Percentiles rank a stretch among this genome's conserved stretches.
Conservation (phyloP, 2,888 invertebrate genomes). For the Lasioglossum figueresi region DNA sequence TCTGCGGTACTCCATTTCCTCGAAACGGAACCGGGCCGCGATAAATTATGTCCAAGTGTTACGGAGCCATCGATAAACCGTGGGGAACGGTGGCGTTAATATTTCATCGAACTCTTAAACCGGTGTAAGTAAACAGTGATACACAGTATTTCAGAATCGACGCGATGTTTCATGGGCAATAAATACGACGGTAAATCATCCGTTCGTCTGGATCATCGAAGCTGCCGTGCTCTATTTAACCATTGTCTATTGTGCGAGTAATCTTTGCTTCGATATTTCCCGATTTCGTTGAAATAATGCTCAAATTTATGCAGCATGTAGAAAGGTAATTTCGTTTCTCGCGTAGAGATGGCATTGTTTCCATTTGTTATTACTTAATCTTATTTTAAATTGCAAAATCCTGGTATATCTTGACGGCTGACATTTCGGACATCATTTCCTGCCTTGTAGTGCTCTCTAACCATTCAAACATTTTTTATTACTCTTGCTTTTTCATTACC, state of each 20-base stretch:
- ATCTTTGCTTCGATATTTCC: background rate
- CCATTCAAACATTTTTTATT: too few relatives aligned
- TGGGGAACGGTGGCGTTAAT: constrained; percentile 15
- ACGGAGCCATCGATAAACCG: constrained; percentile 38
- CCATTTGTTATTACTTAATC: too few relatives aligned
- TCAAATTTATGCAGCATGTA: background rate
- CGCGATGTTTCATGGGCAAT: background rate
- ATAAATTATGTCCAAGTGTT: constrained; percentile 39
- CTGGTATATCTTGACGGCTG: too few relatives aligned
- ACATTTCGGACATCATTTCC: too few relatives aligned
- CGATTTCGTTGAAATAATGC: background rate
- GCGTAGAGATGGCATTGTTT: too few relatives aligned
- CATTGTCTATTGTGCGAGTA: background rate
- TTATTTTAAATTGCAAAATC: too few relatives aligned
- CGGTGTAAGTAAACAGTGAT: constrained; percentile 11
- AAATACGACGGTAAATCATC: background rate
- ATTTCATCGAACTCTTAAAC: constrained; percentile 21
- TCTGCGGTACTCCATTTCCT: background rate
- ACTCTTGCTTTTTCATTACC: too few relatives aligned
- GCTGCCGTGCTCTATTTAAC: background rate
- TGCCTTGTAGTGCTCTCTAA: too few relatives aligned
- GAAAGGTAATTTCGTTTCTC: too few relatives aligned
- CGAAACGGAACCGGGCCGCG: constrained; percentile 39
- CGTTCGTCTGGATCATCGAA: background rate
- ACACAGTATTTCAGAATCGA: background rate